Evolutionary conservation across 2,797 vertebrate species (phyloP), one percentile per base, ranked within the genome.

Genomic region (Anguilla marmorata): DNA sequence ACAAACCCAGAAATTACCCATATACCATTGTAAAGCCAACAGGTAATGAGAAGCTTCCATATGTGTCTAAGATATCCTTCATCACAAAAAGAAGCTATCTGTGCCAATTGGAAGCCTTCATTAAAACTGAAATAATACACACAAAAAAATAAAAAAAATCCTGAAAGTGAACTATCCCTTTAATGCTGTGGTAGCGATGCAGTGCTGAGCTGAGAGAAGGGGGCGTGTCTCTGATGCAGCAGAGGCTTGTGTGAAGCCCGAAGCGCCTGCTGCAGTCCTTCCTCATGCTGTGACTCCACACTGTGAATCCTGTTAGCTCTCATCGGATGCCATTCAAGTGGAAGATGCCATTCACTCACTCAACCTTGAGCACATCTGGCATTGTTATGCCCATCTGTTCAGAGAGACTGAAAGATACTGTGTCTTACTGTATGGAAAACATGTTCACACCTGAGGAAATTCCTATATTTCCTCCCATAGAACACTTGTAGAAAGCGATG

Each of bases 361-460:
- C 79, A 82, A 11, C 79, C 41, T 7, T 82, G 41, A 48, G 79
- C 79, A 82, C 41, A 82, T 82, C 79, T 82, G 79, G 1, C 79
- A 50, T 48, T 50, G 79, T n/a, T 21, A 50, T 8, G 45, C 41
- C n/a, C 79, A 82, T 48, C 79, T 76, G 72, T 76, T 76, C 72
- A 48, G 7, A 11, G 45, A 50, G 74, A 41, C 37, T 30, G 9
- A 74, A 33, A 37, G 11, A 30, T 27, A 3, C 74, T 41, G 21
- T 50, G 21, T 50, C 16, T 50, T 9, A 48, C 45, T 50, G 16
- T 24, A 24, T 41, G 41, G 41, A 11, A 50, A 82, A 82, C 19
- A 50, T 82, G 79, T 30, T 48, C 3, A 82, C 79, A 82, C 79
- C 21, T 82, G 79, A 82, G 19, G 79, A 82, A 82, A 50, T 21